Base-by-base conservation (phyloP, 1,140 invertebrate species). In the Temnothorax nylanderi region DNA sequence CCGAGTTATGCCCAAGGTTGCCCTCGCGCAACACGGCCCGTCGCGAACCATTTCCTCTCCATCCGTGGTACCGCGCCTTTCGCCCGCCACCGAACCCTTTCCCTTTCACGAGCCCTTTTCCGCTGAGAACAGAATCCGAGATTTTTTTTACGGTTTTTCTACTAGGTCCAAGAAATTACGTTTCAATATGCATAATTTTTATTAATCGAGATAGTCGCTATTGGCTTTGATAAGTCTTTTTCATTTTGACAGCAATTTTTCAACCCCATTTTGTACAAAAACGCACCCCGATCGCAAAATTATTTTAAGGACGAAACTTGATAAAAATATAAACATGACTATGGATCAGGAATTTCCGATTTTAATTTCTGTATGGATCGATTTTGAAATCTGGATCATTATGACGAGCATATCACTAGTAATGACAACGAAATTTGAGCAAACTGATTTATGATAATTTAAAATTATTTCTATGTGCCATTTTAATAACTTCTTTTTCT, bases 1-100 rank as follows among this genome's bases (percentile, higher is more conserved):
- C 65, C 85, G 75, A 89, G 72, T 90, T 90, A 85, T 86, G 81
- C 71, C 84, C 87, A 89, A 91, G 90, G 88, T 76, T 90, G 85
- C 60, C 81, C 88, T 80, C 77, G 41, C 71, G 60, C 78, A 67
- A 60, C 64, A 62, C 81, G 74, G 26, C 34, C 67, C 75, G 85
- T 88, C 88, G 82, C 80, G 69, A 41, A 85, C 75, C 44, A 58
- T 87, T 85, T 76, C 56, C 88, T 77, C 44, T 75, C 71, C 74
- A 34, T 26, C 41, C 64, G 71, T 78, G 81, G 37, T 86, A 86
- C 89, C 56, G 44, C 60, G 71, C 64, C 26, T 58, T 41, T 74
- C 49, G 69, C 64, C 69, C 21, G 56, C 60, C 64, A 41, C 21
- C 18, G 11, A 44, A 37, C 44, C 56, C 69, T 74, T 3, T 13